Base-by-base conservation (phyloP, 2,888 invertebrate species). In the Ichneumon xanthorius region DNA sequence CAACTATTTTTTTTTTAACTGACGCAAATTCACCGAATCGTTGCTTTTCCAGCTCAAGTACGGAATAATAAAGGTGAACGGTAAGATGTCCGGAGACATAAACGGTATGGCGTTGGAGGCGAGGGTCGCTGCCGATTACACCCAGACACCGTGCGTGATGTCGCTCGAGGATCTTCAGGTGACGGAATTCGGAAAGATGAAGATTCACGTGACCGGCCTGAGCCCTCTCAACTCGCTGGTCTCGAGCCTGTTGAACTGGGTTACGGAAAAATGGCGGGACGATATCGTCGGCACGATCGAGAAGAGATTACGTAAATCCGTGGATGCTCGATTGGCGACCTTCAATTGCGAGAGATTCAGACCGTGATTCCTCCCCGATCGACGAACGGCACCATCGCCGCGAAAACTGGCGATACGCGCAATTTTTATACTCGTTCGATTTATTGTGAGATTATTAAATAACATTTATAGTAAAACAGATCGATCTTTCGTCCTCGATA, bases 301-400 rank as follows among this genome's bases (percentile, higher is more conserved):
- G 58, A 40, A 19, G 16, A 82, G 78, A 37, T 55, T 88, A 33
- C 82, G 73, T 19, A 61, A 33, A 40, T 7, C 82, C 4, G 71
- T 79, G 3, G 11, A 77, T 19, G 14, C 84, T 14, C 71, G 83
- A 53, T 50, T 90, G 22, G 58, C 84, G 19, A 79, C 76, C 11
- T 88, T 90, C 16, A 50, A 89, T 55, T 90, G 90, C 67, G 89
- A 90, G 71, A 87, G 78, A 71, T 89, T 82, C 26, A 84, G 89
- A 33, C 83, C 86, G n/a, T 86, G 30, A 86, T 4, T 16, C 4
- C 30, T 61, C 26, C 14, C 30, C 30, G 30, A 33, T 61, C 22
- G 22, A 53, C 2, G 4, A 53, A 58, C 4, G 19, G 14, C 19
- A 7, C 22, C 26, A 26, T 22, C 11, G 4, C 16, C 58, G 11